Percentiles rank a stretch among this genome's conserved stretches.
Conservation (phyloP, 1,140 invertebrate genomes). For the Drosophila rufa region DNA sequence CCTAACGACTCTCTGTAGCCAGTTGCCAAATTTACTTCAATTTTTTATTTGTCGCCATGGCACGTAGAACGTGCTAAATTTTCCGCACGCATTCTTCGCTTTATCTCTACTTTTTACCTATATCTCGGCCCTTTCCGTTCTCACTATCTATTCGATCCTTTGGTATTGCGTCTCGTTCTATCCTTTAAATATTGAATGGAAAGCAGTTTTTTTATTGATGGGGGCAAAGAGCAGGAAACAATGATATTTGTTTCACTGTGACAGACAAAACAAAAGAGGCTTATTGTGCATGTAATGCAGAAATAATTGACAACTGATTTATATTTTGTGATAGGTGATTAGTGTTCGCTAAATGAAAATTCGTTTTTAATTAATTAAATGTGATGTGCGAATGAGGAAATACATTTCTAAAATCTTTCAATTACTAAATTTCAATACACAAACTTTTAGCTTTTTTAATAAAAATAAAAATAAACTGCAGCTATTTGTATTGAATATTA, state of each 20-base stretch:
- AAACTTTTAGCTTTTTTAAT: too few species aligned
- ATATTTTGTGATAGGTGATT: slow-evolving; percentile 12
- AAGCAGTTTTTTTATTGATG: background rate
- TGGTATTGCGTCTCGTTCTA: slow-evolving; percentile 1
- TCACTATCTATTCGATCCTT: background rate
- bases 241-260: background rate
- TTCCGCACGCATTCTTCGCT: slow-evolving; percentile 73
- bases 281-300: background rate
- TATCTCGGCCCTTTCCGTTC: background rate
- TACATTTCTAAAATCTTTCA: background rate
- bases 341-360: slow-evolving; percentile 4
- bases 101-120: slow-evolving; percentile 7
- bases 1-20: slow-evolving; percentile 58
- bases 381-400: background rate
- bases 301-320: slow-evolving; percentile 6
- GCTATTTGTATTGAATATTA: background rate
- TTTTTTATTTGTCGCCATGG: slow-evolving; percentile 73
- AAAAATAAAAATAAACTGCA: background rate
- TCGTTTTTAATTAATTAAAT: slow-evolving; percentile 4
- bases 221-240: background rate
- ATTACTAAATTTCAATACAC: background rate
- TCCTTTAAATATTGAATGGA: slow-evolving; percentile 13
- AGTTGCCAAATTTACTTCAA: slow-evolving; percentile 82
- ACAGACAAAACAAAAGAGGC: background rate
- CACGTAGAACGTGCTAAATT: slow-evolving; percentile 79